Percentiles rank a stretch among this genome's conserved stretches.
These are phyloP conservation scores for Stictocephala bisonia DNA, from an alignment of 2,888 invertebrate genomes.

Conservation along the genomic window DNA sequence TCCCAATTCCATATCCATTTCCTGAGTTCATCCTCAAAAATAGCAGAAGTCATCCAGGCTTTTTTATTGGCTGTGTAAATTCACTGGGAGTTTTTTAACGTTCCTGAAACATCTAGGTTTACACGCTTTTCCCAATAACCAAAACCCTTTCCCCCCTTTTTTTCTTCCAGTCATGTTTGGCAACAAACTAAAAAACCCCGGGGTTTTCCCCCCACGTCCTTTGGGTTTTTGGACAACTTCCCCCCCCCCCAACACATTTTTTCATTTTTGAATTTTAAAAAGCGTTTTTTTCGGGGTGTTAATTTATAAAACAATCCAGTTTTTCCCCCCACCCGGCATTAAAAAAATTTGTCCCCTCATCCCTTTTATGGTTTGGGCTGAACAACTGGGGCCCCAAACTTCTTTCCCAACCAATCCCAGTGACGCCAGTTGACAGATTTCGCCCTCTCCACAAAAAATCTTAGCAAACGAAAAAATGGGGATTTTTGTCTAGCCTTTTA, in stretches of 20 bases:
- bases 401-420: too few relatives aligned
- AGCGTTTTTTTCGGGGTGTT: constrained; percentile 57
- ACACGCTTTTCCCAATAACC: constrained; percentile 11
- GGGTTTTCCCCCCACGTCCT: too few relatives aligned
- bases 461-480: too few relatives aligned
- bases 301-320: constrained; percentile 56
- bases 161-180: constrained; percentile 61
- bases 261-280: constrained; percentile 59
- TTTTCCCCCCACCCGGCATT: too few relatives aligned
- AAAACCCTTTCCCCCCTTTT: constrained; percentile 59
- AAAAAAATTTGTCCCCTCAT: too few relatives aligned
- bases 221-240: constrained; percentile 58
- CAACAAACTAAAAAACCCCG: constrained; percentile 61
- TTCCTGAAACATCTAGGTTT: constrained; percentile 42
- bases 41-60: constrained; percentile 36
- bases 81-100: constrained; percentile 27
- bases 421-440: too few relatives aligned
- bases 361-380: too few relatives aligned
- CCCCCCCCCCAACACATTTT: constrained; percentile 60
- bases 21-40: constrained; percentile 50
- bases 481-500: too few relatives aligned
- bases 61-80: constrained; percentile 21
- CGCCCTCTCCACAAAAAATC: too few relatives aligned
- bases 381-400: too few relatives aligned
- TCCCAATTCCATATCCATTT: constrained; percentile 55